Evolutionary conservation across 2,888 invertebrate species (phyloP).

Genomic region (Amaurobius ferox): DNA sequence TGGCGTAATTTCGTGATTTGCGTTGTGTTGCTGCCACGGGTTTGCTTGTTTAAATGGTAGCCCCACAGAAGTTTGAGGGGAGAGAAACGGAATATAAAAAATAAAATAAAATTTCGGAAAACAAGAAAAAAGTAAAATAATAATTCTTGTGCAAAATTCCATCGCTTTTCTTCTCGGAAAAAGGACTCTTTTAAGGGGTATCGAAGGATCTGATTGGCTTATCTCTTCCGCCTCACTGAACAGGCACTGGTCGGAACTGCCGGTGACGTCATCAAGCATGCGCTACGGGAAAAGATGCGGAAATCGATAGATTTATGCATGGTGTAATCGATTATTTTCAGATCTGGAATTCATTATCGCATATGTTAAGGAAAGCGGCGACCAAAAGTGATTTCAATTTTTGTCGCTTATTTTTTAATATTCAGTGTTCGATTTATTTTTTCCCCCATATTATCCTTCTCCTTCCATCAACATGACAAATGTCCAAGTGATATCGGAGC

Average conservation of each 20-base stretch:
- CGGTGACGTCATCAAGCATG: slow-evolving; percentile 69
- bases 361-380: slow-evolving; percentile 65
- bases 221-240: slow-evolving; percentile 67
- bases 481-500: slow-evolving; percentile 70
- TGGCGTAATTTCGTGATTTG: slow-evolving; percentile 71
- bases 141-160: slow-evolving; percentile 65
- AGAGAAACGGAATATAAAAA: neutral
- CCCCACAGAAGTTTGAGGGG: slow-evolving; percentile 3
- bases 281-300: slow-evolving; percentile 48
- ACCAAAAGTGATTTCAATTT: slow-evolving; percentile 70
- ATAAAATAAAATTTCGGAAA: neutral
- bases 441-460: slow-evolving; percentile 14
- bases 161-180: slow-evolving; percentile 36
- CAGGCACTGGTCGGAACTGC: slow-evolving; percentile 68
- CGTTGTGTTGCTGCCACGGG: slow-evolving; percentile 68
- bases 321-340: slow-evolving; percentile 70
- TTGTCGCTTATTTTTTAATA: slow-evolving; percentile 31
- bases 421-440: neutral
- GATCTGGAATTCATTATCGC: slow-evolving; percentile 72
- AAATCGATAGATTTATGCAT: slow-evolving; percentile 70
- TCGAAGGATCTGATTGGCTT: slow-evolving; percentile 71
- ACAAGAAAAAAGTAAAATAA: slow-evolving; percentile 62
- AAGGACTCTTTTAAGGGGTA: slow-evolving; percentile 65
- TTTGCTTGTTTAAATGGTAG: slow-evolving; percentile 67
- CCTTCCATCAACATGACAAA: slow-evolving; percentile 68